A percentile compares a stretch with the other conserved stretches of the same genome.
phyloP scores from a whole-genome alignment of 1,140 invertebrate genomes.

The Ylistrum balloti region DNA sequence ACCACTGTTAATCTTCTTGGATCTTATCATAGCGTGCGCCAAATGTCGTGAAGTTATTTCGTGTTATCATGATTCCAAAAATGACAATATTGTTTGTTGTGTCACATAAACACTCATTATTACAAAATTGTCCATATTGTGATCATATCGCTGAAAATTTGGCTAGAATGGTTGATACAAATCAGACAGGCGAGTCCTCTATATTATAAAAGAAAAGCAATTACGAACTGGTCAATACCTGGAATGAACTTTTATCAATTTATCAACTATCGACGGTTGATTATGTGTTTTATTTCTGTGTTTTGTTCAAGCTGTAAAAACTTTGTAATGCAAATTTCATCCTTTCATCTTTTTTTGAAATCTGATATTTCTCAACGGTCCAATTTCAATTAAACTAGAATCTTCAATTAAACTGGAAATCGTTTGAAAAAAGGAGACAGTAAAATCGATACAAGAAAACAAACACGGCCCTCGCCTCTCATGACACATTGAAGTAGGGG shows the following conservation, averaged over 20 bases:
- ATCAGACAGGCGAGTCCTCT: not conserved
- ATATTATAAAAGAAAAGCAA: not conserved
- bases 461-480: slow-evolving; percentile 30
- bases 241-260: not conserved
- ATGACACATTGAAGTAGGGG: slow-evolving; percentile 10
- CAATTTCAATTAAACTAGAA: slow-evolving; percentile 7
- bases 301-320: not conserved
- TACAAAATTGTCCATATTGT: too few relatives aligned
- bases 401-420: slow-evolving; percentile 6
- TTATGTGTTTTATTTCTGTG: not conserved
- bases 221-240: not conserved
- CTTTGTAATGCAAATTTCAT: not conserved
- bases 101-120: too few relatives aligned
- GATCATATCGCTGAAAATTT: too few relatives aligned
- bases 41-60: too few relatives aligned
- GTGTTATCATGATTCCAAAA: too few relatives aligned
- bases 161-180: too few relatives aligned
- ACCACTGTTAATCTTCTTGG: too few relatives aligned
- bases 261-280: not conserved
- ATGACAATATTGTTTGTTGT: too few relatives aligned
- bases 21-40: too few relatives aligned
- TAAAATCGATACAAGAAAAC: not conserved
- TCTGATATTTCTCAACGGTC: slow-evolving; percentile 8
- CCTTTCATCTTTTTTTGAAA: slow-evolving; percentile 5
- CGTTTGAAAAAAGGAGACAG: slow-evolving; percentile 27